phyloP scores from a whole-genome alignment of 2,888 invertebrate species.

The Perizoma flavofasciatum region DNA sequence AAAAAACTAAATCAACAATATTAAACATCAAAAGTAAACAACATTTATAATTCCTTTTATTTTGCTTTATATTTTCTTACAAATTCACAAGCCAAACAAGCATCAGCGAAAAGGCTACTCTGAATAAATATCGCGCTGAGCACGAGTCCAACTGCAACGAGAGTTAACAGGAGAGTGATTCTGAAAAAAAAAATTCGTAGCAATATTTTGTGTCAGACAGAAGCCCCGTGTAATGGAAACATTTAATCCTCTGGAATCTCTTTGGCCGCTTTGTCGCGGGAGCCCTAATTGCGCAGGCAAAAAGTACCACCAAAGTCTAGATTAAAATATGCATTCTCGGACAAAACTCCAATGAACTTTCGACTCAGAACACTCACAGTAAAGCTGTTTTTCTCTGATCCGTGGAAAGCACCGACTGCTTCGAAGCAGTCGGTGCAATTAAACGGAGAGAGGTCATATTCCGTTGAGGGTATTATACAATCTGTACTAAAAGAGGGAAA shows the following conservation, averaged over 20 bases:
- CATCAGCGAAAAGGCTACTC: slow-evolving; percentile 7
- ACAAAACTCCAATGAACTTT: slow-evolving; percentile 16
- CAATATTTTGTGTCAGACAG: slow-evolving; percentile 47
- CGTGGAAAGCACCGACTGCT: slow-evolving; percentile 47
- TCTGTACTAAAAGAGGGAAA: slow-evolving; percentile 8
- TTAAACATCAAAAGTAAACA: no score
- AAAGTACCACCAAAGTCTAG: slow-evolving; percentile 65
- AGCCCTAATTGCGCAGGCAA: slow-evolving; percentile 67
- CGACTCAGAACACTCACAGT: slow-evolving; percentile 13
- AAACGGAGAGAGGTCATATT: slow-evolving; percentile 63
- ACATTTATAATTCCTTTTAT: no score
- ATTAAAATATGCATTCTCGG: slow-evolving; percentile 64
- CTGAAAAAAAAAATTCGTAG: slow-evolving; percentile 32
- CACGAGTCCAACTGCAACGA: slow-evolving; percentile 11
- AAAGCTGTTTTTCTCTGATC: slow-evolving; percentile 19
- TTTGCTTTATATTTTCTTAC: no score
- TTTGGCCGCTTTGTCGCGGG: slow-evolving; percentile 59
- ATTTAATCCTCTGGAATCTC: slow-evolving; percentile 72
- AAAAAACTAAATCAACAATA: no score
- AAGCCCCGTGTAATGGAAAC: slow-evolving; percentile 65
- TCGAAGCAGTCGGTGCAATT: slow-evolving; percentile 58
- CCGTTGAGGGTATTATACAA: slow-evolving; percentile 26
- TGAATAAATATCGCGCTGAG: slow-evolving; percentile 21
- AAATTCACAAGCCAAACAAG: no score
- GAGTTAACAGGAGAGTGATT: slow-evolving; percentile 31